Conservation (phyloP, 1,140 invertebrate species). For the Drosophila mauritiana region DNA sequence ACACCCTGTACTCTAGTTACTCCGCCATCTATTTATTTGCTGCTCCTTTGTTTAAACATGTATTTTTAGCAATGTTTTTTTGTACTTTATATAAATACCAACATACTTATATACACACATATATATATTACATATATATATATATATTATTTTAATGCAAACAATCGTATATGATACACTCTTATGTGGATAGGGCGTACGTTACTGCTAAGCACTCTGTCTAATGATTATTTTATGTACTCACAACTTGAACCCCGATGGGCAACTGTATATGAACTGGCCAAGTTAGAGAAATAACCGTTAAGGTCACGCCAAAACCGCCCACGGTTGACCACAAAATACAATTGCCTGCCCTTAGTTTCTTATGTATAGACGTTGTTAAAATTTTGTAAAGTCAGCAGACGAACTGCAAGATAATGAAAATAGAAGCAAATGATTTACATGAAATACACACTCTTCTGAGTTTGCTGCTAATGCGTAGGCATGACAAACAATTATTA, state of each 20-base stretch:
- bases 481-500: slow-evolving; percentile 79
- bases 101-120: slow-evolving; percentile 42
- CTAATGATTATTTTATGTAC: slow-evolving; percentile 63
- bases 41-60: slow-evolving; percentile 65
- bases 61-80: slow-evolving; percentile 70
- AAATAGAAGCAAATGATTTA: slow-evolving; percentile 54
- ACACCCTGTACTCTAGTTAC: slow-evolving; percentile 22
- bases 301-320: slow-evolving; percentile 31
- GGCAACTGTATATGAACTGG: slow-evolving; percentile 49
- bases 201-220: slow-evolving; percentile 52
- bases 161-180: slow-evolving; percentile 59
- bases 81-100: slow-evolving; percentile 63
- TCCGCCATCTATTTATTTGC: slow-evolving; percentile 69
- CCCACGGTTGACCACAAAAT: slow-evolving; percentile 57
- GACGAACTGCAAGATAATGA: slow-evolving; percentile 39
- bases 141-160: slow-evolving; percentile 49
- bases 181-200: slow-evolving; percentile 56
- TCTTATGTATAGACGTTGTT: slow-evolving; percentile 77
- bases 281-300: slow-evolving; percentile 61
- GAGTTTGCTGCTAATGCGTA: slow-evolving; percentile 76
- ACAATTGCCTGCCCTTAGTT: slow-evolving; percentile 64
- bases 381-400: slow-evolving; percentile 69
- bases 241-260: slow-evolving; percentile 49
- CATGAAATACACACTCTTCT: slow-evolving; percentile 69
- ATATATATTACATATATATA: slow-evolving; percentile 8